These are phyloP conservation scores for Uropsilus gracilis DNA, from an alignment of 2,113 vertebrate genomes.

Conservation along the genomic window DNA sequence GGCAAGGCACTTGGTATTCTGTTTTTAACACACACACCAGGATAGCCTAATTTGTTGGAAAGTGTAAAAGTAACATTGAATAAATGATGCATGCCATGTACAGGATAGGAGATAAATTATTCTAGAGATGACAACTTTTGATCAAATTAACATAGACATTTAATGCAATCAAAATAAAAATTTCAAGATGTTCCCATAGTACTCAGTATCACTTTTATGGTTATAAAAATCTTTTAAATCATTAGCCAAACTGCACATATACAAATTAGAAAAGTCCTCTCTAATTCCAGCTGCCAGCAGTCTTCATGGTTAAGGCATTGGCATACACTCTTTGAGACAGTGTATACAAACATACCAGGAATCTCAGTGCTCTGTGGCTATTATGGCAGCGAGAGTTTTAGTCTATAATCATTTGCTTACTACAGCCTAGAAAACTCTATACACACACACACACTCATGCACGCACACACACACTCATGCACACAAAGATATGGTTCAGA, in stretches of 20 bases:
- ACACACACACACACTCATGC: neutral
- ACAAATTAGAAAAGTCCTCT: neutral
- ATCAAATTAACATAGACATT: neutral
- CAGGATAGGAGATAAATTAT: neutral
- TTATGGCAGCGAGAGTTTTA: neutral
- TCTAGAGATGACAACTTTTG: neutral
- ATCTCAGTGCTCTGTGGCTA: neutral
- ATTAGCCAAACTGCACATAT: neutral
- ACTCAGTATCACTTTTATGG: neutral
- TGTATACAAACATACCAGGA: neutral
- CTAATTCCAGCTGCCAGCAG: neutral
- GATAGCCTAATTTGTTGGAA: neutral
- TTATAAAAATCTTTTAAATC: neutral
- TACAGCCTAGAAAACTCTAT: neutral
- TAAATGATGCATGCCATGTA: neutral
- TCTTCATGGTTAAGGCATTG: neutral
- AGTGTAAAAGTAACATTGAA: neutral
- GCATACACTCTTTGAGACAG: neutral
- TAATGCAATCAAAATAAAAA: conserved; percentile 11
- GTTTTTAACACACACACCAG: neutral
- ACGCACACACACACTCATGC: too few species aligned
- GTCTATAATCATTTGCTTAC: neutral
- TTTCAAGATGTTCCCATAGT: neutral
- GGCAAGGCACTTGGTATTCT: neutral
- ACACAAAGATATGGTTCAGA: neutral